These are phyloP conservation scores for Hypanus sabinus DNA, from an alignment of 2,113 vertebrate genomes.

Conservation along the genomic window DNA sequence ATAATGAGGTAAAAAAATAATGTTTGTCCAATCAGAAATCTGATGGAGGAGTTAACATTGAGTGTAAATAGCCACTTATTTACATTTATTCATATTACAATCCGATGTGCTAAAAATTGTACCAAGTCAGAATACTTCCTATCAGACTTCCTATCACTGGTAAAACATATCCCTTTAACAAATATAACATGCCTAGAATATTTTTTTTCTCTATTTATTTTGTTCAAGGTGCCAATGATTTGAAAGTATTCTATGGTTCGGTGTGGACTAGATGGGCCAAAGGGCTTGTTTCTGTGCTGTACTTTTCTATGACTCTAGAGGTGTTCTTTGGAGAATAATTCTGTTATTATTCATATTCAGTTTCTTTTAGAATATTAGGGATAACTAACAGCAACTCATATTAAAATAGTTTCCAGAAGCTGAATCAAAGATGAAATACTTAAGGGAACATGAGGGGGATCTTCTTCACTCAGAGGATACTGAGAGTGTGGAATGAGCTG, in stretches of 20 bases:
- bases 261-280: no score
- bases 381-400: background rate
- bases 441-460: no score
- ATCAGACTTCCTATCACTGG: background rate
- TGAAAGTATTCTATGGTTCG: background rate
- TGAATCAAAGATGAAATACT: background rate
- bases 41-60: no score
- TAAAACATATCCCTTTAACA: background rate
- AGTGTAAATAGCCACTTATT: background rate
- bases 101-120: background rate
- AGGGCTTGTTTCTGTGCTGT: no score
- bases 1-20: no score
- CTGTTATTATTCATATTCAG: background rate
- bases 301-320: background rate
- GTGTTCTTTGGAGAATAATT: background rate
- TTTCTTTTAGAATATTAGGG: background rate
- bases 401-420: background rate
- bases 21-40: no score
- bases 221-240: background rate
- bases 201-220: background rate
- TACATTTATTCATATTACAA: background rate
- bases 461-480: no score
- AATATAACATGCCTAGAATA: background rate
- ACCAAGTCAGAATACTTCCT: background rate
- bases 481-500: no score